Evolutionary conservation across 2,888 invertebrate species (phyloP), one percentile per base, ranked within the genome.

Genomic region (Caenorhabditis sp.): DNA sequence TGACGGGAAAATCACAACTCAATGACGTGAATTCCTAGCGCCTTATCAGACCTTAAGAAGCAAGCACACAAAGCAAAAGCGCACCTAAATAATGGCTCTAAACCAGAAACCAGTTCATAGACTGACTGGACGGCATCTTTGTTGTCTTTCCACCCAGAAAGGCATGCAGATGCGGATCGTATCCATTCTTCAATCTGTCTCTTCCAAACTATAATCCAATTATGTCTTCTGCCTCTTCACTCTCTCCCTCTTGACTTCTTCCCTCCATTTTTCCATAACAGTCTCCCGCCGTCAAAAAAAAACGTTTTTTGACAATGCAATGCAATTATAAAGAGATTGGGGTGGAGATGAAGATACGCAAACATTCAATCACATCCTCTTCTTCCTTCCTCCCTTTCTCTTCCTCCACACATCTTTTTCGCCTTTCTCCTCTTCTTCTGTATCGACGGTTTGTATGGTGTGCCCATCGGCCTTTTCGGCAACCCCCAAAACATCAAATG

Each of bases 181-280:
- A 32, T 56, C 55, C 55, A 11, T 6, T 24, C 1, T 51, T 26
- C 51, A 24, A 51, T 51, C 24, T 51, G 22, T 32, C 28, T 32
- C 18, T 62, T 62, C 68, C 44, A 56, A 68, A 58, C 26, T 58
- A 53, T 51, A 64, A 72, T 72, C 71, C 71, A 72, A 72, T 72
- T 72, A 72, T 72, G 71, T 72, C 71, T 72, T 72, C 71, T 72
- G 71, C 64, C 53, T 62, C 55, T 11, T 60, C 60, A 5, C 35
- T 40, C 35, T 37, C 58, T 11, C 18, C 60, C 60, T 37, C 62
- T 71, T 71, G 62, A 71, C 61, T 50, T 18, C 6, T 32, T 32
- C 32, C 32, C 32, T 9, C 32, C 32, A 6, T 51, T 13, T 32
- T 32, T 24, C 50, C 53, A 37, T 62, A 50, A 40, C 26, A 24